A percentile compares a stretch with the other conserved stretches of the same genome.
These are phyloP conservation scores for Cremastobaeus sp. DNA, from an alignment of 2,888 invertebrate species.

Conservation along the genomic window DNA sequence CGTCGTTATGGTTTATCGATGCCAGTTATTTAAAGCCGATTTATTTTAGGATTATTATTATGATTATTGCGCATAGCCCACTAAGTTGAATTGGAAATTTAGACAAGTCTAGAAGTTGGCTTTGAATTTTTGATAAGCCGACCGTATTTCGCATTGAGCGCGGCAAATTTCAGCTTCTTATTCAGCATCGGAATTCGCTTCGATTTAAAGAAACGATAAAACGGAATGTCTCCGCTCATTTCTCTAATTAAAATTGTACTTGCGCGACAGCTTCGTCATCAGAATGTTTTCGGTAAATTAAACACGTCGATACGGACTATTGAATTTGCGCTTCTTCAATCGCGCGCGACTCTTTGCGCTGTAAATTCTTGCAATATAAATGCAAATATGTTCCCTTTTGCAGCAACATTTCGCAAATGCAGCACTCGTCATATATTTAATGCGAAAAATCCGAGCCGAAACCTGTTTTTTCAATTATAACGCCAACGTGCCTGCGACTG, in stretches of 20 bases:
- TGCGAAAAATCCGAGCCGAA: conserved; percentile 42
- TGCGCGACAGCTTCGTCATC: conserved; percentile 13
- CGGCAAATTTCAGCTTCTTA: not conserved
- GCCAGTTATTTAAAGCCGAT: conserved; percentile 42
- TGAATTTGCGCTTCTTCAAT: conserved; percentile 38
- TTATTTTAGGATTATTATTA: conserved; percentile 43
- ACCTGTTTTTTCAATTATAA: conserved; percentile 56
- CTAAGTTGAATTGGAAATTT: conserved; percentile 32
- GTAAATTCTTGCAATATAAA: conserved; percentile 51
- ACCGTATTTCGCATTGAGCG: conserved; percentile 7
- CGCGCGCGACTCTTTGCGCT: conserved; percentile 18
- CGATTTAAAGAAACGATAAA: conserved; percentile 5
- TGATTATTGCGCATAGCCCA: conserved; percentile 22
- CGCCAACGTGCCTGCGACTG: conserved; percentile 31
- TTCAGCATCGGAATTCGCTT: conserved; percentile 14
- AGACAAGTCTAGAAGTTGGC: conserved; percentile 19
- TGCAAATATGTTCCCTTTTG: conserved; percentile 34
- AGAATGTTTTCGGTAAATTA: conserved; percentile 10
- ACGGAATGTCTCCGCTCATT: conserved; percentile 4
- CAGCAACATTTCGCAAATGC: conserved; percentile 28
- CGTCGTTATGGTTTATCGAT: conserved; percentile 54
- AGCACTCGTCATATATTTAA: conserved; percentile 44
- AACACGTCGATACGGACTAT: conserved; percentile 15
- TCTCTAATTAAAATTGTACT: conserved; percentile 36
- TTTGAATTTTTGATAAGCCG: conserved; percentile 31